Base-by-base conservation (phyloP, 2,113 vertebrate genomes). In the Corythoichthys haematopterus region DNA sequence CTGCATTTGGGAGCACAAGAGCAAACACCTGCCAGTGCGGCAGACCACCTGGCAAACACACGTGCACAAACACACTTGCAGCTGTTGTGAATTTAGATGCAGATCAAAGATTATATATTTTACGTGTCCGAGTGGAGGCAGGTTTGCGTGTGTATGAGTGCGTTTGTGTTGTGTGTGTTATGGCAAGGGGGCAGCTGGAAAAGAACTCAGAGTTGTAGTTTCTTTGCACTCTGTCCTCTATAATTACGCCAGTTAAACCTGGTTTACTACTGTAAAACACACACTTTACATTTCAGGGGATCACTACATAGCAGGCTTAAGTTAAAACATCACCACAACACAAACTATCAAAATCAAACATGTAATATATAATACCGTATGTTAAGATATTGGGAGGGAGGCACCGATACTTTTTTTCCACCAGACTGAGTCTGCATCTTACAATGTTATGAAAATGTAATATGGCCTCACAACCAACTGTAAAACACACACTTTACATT, bases 1-100 rank as follows among this genome's bases (percentile, higher is more conserved):
- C 88, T 88, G 85, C 78, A 74, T 81, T 84, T 72, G 74, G 76
- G 75, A 73, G 78, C 50, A 69, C 16, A 1, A 80, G 79, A 78
- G 75, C 77, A 78, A 86, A 83, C 89, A 88, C 88, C 84, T 87
- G 87, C 78, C 74, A 78, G 70, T 72, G 74, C 74, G 82, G 80
- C 66, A 50, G 61, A 76, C 78, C 83, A 87, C 82, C 83, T 87
- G 84, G 76, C 66, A 80, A 57, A 81, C 78, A 78, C 71, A 70
- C 79, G 2, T 64, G 65, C 16, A 65, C 65, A 72, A 35, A 77
- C 56, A 67, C 64, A 61, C 65, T 43, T 66, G 62, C 84, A 88
- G 84, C 84, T 87, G 84, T 65, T 79, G 74, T 68, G 50, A 62
- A 79, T 71, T 75, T 50, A 73, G 79, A 80, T 82, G 70, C 73